phyloP scores from a whole-genome alignment of 2,113 vertebrate species.

The Melospiza georgiana region DNA sequence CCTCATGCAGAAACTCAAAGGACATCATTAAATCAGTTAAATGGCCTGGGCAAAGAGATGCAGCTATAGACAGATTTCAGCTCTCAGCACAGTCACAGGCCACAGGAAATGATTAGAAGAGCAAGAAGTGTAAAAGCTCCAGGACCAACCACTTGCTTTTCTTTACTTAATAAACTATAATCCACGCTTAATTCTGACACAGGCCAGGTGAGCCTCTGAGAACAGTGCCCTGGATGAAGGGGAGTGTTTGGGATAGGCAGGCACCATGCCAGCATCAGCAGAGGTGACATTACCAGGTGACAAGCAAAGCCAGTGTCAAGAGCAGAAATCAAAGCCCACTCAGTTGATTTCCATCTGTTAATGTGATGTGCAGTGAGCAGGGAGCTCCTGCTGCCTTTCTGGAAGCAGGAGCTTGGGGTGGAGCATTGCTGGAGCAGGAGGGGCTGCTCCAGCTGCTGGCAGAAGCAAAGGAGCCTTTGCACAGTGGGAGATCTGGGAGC shows the following conservation, averaged over 20 bases:
- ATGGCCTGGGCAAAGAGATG: constrained; percentile 2
- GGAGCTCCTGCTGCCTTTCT: neutral
- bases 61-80: neutral
- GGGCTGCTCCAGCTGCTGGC: neutral
- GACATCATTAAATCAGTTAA: constrained; percentile 34
- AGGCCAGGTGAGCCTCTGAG: neutral
- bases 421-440: neutral
- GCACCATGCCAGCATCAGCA: neutral
- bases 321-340: neutral
- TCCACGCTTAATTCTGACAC: neutral
- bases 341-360: neutral
- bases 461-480: neutral
- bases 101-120: neutral
- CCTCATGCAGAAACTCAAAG: constrained; percentile 6
- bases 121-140: neutral
- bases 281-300: neutral
- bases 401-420: neutral
- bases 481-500: neutral
- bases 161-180: neutral
- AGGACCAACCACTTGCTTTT: neutral
- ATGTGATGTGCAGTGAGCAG: neutral
- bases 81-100: neutral
- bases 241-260: neutral
- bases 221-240: neutral
- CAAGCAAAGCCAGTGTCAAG: neutral